Evolutionary conservation across 2,888 invertebrate species (phyloP), one percentile per base, ranked within the genome.

Genomic region (Periphyllus acericola): DNA sequence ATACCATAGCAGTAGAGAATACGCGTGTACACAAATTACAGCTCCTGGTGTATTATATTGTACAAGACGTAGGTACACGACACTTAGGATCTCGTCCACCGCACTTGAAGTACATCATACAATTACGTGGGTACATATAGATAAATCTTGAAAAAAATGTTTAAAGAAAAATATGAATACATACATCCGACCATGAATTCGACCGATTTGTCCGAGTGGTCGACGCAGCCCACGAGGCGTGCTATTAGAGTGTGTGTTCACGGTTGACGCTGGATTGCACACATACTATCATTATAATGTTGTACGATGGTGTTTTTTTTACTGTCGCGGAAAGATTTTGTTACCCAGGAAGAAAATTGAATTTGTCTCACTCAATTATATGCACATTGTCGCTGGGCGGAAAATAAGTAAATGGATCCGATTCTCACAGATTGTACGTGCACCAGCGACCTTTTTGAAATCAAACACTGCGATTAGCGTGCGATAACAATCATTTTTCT

Each of bases 201-300:
- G 25, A 81, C 40, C n/a, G 4, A 82, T 14, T n/a, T 46, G 82
- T 25, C 25, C 36, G 71, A 32, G 6, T 81, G 21, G 29, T 29
- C 46, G 32, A 25, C 14, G 82, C 52, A 17, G 19, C 25, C 52
- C 52, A 72, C 14, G 32, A 25, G 60, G 14, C n/a, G n/a, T 36
- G 36, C 36, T n/a, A 74, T 60, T 36, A 9, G 75, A 36, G n/a
- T 55, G 9, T 19, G 60, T 17, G n/a, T 74, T 60, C 74, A 60
- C 60, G 29, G 55, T 75, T 40, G 55, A 83, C 83, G 60, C 60
- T 60, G 60, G 29, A 60, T 83, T 83, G 5, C 83, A n/a, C 74
- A 34, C 17, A 83, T 34, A n/a, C n/a, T n/a, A n/a, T n/a, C n/a
- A n/a, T n/a, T n/a, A n/a, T 34, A 74, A 6, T 36, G 9, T 17